These are phyloP conservation scores for Oxygymnocypris stewartii DNA, from an alignment of 2,113 vertebrate genomes.

Conservation along the genomic window DNA sequence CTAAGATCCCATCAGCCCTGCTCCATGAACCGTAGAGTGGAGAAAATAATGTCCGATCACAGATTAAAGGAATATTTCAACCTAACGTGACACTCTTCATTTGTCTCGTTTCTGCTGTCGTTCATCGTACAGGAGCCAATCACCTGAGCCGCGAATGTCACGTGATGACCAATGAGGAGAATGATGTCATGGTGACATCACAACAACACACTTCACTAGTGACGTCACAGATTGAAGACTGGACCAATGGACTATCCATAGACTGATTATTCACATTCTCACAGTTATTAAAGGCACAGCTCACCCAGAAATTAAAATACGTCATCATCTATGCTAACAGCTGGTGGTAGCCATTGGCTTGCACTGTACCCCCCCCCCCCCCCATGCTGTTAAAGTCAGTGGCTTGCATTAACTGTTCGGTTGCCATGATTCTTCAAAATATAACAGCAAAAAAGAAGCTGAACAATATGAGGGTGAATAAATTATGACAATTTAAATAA, in stretches of 20 bases:
- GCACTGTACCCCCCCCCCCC: no score
- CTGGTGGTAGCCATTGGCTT: no score
- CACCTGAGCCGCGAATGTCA: not conserved
- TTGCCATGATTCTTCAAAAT: no score
- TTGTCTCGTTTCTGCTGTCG: not conserved
- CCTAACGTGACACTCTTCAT: not conserved
- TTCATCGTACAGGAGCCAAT: not conserved
- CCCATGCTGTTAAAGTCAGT: no score
- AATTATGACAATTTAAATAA: no score
- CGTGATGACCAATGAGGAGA: not conserved
- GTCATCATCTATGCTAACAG: no score
- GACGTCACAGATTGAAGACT: not conserved
- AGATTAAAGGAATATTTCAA: not conserved
- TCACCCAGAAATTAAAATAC: no score
- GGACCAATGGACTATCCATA: not conserved
- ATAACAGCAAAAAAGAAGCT: no score
- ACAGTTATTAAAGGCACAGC: not conserved
- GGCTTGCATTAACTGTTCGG: no score
- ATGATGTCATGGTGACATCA: not conserved
- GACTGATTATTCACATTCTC: not conserved
- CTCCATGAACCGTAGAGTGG: not conserved
- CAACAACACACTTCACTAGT: not conserved
- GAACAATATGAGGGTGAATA: no score
- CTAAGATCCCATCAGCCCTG: not conserved
- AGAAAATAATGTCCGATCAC: not conserved